Base-by-base conservation (phyloP, 2,113 vertebrate genomes). In the Vidua macroura region DNA sequence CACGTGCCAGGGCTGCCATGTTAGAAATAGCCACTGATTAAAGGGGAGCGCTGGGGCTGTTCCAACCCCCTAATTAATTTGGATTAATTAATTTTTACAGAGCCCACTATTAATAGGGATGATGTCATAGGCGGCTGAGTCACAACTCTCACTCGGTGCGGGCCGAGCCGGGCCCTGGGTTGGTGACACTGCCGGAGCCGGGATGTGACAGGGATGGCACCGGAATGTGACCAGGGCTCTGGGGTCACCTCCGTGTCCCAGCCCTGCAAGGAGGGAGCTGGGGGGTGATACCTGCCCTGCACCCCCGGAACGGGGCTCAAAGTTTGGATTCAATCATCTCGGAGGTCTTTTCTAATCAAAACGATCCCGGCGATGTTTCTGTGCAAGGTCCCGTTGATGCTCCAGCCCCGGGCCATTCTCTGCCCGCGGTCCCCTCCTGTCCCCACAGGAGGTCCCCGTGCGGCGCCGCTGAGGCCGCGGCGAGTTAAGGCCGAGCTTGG, bases 91-190 rank as follows among this genome's bases (percentile, higher is more conserved):
- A 92, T 96, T 92, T 90, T 51, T 21, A 70, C 89, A 39, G 59
- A 84, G 89, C 60, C 95, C 96, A 89, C 92, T 95, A 75, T 95
- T 96, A 96, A 96, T 96, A 96, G 95, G 60, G 93, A 33, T 96
- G 92, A 94, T 95, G 95, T 82, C 93, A 41, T 13, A 91, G 86
- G 94, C 0, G 28, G 77, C 91, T 96, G 95, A 96, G 77, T 96
- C 96, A 96, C 81, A 59, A 96, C 95, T 96, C 96, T 96, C 96
- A 96, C 96, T 95, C 24, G 0, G 33, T 19, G 91, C 7, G 35
- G 82, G 85, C 62, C 35, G 1, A 13, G 81, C 49, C 10, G 1
- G 25, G 73, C 30, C 25, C 72, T 5, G 72, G 76, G 6, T n/a
- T 33, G 1, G 4, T 60, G 19, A 27, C 8, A 43, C 70, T 0